Evolutionary conservation across 92 coral and sea anemone genomes (phyloP), one percentile per base, ranked within the genome.

Genomic region (Hydrozoanthus gracilis): DNA sequence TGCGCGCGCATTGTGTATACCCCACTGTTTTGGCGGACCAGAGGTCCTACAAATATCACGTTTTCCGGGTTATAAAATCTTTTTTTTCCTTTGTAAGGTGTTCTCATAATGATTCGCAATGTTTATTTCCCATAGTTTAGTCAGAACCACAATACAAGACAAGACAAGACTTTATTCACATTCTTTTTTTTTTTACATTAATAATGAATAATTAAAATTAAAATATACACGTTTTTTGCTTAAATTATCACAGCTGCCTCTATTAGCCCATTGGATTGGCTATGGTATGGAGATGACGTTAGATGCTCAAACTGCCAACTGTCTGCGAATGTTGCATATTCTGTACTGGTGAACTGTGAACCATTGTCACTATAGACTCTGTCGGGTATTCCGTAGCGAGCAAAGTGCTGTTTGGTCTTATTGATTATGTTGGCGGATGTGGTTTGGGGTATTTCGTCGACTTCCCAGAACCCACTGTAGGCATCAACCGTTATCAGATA

Each of bases 211-310:
- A n/a, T n/a, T n/a, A n/a, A n/a, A n/a, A n/a, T n/a, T n/a, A n/a
- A n/a, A n/a, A n/a, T n/a, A n/a, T n/a, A n/a, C n/a, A n/a, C n/a
- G n/a, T n/a, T n/a, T n/a, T n/a, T n/a, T n/a, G n/a, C n/a, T n/a
- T n/a, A n/a, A n/a, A n/a, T n/a, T n/a, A n/a, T 84, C 15, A 84
- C 80, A 16, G 80, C 87, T 17, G 79, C 80, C 44, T 84, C 71
- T 1, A 84, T 49, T 6, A 84, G 54, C 18, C 79, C 80, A 35
- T 84, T 84, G 0, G 70, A 51, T 39, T 84, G 79, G 5, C 2
- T 14, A 6, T 84, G 80, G 39, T 71, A 84, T 15, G 82, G 73
- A 7, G 89, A 89, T 9, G 77, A 80, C 8, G 76, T 73, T 20
- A 11, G 60, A 50, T 51, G 84, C 71, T 86, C 76, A 16, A 82